phyloP scores from a whole-genome alignment of 2,113 vertebrate genomes.

The Psophia crepitans region DNA sequence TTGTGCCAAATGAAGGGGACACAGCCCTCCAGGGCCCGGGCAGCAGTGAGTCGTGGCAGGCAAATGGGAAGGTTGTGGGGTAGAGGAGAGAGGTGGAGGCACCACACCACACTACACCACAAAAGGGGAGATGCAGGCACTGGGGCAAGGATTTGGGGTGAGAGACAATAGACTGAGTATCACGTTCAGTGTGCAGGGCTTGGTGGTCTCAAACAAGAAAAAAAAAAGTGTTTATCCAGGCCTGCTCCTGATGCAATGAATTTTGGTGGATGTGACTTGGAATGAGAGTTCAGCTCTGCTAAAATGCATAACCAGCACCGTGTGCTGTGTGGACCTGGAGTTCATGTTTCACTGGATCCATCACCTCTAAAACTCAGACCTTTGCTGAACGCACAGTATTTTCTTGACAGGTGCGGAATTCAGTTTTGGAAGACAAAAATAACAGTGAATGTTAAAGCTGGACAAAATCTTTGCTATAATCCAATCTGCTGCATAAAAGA shows the following conservation, averaged over 20 bases:
- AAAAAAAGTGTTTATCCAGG: background rate
- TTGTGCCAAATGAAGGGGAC: background rate
- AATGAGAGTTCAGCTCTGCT: background rate
- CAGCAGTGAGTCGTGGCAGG: background rate
- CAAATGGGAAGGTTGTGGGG: background rate
- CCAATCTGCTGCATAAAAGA: background rate
- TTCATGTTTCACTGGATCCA: background rate
- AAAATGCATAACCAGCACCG: background rate
- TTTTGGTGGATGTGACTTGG: background rate
- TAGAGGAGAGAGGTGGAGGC: background rate
- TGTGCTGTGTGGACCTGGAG: background rate
- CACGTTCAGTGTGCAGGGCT: background rate
- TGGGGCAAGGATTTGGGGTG: background rate
- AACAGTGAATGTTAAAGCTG: background rate
- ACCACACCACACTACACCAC: background rate
- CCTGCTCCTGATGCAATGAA: background rate
- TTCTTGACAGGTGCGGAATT: background rate
- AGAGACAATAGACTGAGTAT: background rate
- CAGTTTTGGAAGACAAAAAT: background rate
- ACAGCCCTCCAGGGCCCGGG: rapidly evolving
- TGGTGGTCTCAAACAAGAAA: background rate
- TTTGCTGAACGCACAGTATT: background rate
- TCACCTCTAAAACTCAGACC: background rate
- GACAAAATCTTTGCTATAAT: background rate
- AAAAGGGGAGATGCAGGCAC: background rate